Evolutionary conservation across 2,888 invertebrate genomes (phyloP), one percentile per base, ranked within the genome.

Genomic region (Megamerina dolium): DNA sequence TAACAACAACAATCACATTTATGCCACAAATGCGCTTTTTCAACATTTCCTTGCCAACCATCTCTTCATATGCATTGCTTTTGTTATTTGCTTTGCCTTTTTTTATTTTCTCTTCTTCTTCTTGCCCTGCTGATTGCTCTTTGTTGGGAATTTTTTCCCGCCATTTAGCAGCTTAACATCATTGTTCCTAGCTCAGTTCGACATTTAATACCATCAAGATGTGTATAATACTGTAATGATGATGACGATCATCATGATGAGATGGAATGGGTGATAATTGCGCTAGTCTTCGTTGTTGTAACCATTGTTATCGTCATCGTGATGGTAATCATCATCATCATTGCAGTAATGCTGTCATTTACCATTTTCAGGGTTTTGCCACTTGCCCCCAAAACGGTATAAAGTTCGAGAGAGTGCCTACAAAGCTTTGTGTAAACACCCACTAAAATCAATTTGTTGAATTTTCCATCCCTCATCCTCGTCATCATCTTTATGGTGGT

Each of bases 371-470:
- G 58, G 56, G 57, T 61, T 64, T 63, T 58, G 61, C 59, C 60
- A 57, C 59, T 64, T 66, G 64, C 60, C 60, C 59, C 56, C 31
- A 23, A 41, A 35, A 49, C 47, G 60, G 57, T 59, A 57, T 53
- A 54, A 55, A 54, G 53, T 54, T 59, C 53, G 56, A 51, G 48
- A 46, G 55, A 58, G 58, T 57, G 54, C 56, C 53, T 60, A 56
- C 57, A 61, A n/a, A 58, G 56, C 58, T 61, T 52, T 60, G 56
- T 58, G 59, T 61, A 61, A 66, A 65, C 66, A 66, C 61, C 64
- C 65, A 65, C 62, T 60, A 58, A 63, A 65, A 64, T 60, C 64
- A 64, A 64, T 66, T 64, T 64, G 55, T 52, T 55, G 57, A 56
- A 63, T 57, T 60, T 60, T 58, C 31, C 27, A 19, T 30, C 12